A percentile compares a stretch with the other conserved stretches of the same genome.
These are phyloP conservation scores for Zalophus californianus DNA, from an alignment of 2,797 vertebrate genomes.

Conservation along the genomic window DNA sequence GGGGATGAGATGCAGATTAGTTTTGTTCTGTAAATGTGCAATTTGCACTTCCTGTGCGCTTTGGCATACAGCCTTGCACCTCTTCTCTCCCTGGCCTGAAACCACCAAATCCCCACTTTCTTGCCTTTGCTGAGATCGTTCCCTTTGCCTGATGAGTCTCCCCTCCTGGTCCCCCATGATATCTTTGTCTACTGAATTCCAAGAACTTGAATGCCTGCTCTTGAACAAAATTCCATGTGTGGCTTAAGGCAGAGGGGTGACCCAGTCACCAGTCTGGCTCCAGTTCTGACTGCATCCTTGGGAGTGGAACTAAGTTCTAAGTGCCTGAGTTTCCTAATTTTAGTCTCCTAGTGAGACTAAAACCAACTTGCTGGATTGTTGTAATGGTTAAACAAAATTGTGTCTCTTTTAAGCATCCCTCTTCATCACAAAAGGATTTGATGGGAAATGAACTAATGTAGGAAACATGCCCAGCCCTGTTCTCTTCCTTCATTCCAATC, in stretches of 20 bases:
- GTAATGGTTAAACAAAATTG: not conserved
- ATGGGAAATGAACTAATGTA: not conserved
- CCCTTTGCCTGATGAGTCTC: not conserved
- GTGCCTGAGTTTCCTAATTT: not conserved
- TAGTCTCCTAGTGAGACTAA: not conserved
- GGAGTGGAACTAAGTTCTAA: not conserved
- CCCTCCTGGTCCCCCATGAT: not conserved
- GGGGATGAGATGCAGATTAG: not conserved
- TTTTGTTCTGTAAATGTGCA: conserved; percentile 45
- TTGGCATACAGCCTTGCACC: not conserved
- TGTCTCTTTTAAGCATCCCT: not conserved
- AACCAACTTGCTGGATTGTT: not conserved
- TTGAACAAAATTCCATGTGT: not conserved
- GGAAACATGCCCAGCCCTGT: not conserved
- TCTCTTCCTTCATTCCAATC: not conserved
- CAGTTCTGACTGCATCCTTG: not conserved
- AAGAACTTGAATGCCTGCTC: not conserved
- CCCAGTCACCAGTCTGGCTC: not conserved
- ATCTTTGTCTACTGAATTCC: not conserved
- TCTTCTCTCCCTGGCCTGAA: not conserved
- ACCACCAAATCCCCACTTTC: not conserved
- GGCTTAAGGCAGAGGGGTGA: not conserved
- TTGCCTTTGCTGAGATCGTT: not conserved
- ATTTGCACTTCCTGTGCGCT: not conserved
- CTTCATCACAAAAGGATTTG: not conserved